Evolutionary conservation across 2,797 vertebrate species (phyloP).

Genomic region (Hapalemur alaotrensis): DNA sequence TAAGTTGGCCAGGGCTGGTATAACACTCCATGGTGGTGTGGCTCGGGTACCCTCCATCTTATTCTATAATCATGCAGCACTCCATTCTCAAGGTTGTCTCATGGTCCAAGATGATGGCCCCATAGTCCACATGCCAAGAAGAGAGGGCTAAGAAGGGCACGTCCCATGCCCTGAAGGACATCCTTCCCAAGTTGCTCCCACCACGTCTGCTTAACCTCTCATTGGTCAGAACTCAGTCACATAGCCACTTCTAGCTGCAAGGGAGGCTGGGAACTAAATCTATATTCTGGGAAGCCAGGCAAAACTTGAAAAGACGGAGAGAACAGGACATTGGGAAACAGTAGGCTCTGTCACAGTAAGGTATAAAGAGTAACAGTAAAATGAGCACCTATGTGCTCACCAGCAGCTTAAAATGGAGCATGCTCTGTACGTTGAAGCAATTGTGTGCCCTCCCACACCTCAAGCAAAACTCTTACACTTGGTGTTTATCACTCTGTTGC

Average conservation of each 20-base stretch:
- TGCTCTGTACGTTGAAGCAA: neutral
- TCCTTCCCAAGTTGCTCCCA: neutral
- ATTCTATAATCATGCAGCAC: too few species aligned
- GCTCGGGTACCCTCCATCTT: neutral
- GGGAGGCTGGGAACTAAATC: neutral
- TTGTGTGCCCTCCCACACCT: too few species aligned
- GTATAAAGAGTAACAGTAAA: neutral
- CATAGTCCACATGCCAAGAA: fast-evolving
- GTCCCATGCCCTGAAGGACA: neutral
- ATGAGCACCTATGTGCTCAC: neutral
- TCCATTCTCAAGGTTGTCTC: neutral
- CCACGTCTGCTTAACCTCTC: neutral
- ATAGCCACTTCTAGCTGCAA: neutral
- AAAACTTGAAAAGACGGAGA: neutral
- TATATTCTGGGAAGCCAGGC: neutral
- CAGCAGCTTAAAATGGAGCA: neutral
- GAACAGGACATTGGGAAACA: neutral
- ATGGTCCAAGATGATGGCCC: neutral
- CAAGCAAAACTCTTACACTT: neutral
- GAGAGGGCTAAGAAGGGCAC: neutral
- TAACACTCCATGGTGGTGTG: fast-evolving
- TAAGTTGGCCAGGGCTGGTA: neutral
- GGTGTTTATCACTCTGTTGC: neutral
- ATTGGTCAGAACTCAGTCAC: neutral
- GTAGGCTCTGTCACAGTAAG: neutral